Evolutionary conservation across 2,113 vertebrate genomes (phyloP), one percentile per base, ranked within the genome.

Genomic region (Nesogale talazaci): DNA sequence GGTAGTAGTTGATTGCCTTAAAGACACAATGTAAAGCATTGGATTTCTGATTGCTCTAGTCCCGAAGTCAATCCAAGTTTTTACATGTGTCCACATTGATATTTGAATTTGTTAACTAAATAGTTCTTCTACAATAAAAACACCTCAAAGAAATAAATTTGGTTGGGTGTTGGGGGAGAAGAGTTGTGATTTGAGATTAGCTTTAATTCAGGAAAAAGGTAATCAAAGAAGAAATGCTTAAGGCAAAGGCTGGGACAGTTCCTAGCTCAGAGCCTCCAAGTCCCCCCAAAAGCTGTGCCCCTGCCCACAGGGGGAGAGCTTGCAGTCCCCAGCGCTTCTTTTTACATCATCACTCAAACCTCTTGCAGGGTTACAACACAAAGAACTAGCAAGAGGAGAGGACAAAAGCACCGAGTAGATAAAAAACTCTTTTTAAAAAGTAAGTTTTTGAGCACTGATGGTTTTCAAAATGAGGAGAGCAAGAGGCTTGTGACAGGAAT

Each of bases 391-490:
- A 52, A 52, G 46, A 52, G 46, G 46, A 52, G 94, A 76, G 25
- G 8, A 17, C 40, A 74, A 46, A 76, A 29, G 70, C 61, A 31
- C 2, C 65, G 12, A 31, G 31, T 67, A 31, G 17, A 67, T 31
- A 67, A 67, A 31, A n/a, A n/a, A n/a, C n/a, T n/a, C n/a, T n/a
- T n/a, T n/a, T 65, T 27, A 67, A 31, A 67, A 67, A 52, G 46
- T 52, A 52, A 52, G 8, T 52, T 87, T 75, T 74, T 91, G 19
- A 95, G 36, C 20, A 88, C 77, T 67, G 11, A 14, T 16, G 72
- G 2, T 70, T 95, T 79, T 88, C 76, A 94, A 92, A 94, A 78
- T 14, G 9, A 85, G 56, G 27, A 82, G 27, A 81, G 11, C 52
- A 61, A 23, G 29, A 9, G 42, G 36, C 31, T 93, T 89, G 61